phyloP scores from a whole-genome alignment of 1,140 invertebrate genomes.

The Trichonephila clavipes region DNA sequence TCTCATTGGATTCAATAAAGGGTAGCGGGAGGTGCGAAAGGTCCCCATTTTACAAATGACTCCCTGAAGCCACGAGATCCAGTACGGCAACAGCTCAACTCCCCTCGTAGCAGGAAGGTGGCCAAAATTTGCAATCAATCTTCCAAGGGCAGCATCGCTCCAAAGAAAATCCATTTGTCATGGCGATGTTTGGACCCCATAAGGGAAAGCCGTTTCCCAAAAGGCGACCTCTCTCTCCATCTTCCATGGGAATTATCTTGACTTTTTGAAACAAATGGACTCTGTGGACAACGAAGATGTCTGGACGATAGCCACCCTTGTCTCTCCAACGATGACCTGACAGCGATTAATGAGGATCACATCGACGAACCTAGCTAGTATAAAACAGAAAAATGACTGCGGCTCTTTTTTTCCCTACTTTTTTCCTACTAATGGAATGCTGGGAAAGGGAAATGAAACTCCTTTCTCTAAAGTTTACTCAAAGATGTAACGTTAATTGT shows the following conservation, averaged over 20 bases:
- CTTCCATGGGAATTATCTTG: conserved; percentile 16
- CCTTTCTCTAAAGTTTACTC: too few relatives aligned
- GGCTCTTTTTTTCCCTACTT: neutral
- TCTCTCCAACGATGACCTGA: neutral
- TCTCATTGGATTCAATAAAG: conserved; percentile 9
- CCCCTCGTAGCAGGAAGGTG: conserved; percentile 17
- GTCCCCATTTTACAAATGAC: conserved; percentile 18
- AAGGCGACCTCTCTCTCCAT: neutral
- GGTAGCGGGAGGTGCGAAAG: neutral
- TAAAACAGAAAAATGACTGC: neutral
- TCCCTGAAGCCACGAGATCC: neutral
- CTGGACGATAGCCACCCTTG: neutral
- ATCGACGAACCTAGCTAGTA: neutral
- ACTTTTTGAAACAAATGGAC: conserved; percentile 36
- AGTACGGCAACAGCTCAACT: conserved; percentile 29
- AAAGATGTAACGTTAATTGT: too few relatives aligned
- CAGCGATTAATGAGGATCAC: neutral
- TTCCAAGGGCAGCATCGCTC: neutral
- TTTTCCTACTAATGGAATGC: too few relatives aligned
- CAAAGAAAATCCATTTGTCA: conserved; percentile 41
- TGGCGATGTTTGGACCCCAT: neutral
- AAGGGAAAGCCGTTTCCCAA: neutral
- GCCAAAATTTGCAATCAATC: conserved; percentile 29
- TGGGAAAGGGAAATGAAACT: too few relatives aligned
- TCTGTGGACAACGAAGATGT: conserved; percentile 7